These are phyloP conservation scores for Gryon sp. DNA, from an alignment of 1,140 invertebrate species.

Conservation along the genomic window DNA sequence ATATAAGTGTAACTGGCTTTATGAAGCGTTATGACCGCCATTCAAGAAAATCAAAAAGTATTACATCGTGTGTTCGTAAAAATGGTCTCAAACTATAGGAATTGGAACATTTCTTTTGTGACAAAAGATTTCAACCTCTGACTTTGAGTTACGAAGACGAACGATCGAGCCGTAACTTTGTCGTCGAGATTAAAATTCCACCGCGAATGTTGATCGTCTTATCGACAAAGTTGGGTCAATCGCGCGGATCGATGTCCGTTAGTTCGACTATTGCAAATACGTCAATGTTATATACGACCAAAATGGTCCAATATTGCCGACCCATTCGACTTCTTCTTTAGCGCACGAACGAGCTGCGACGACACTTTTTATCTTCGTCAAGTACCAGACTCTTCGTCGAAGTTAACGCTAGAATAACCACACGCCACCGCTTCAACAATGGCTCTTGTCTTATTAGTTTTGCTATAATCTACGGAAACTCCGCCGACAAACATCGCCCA, in stretches of 20 bases:
- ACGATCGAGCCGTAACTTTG: neutral
- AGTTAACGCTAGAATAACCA: conserved; percentile 20
- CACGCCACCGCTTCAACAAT: neutral
- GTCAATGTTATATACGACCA: conserved; percentile 15
- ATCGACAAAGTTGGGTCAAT: conserved; percentile 20
- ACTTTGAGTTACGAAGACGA: conserved; percentile 33
- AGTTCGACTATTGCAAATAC: conserved; percentile 36
- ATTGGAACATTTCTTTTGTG: no score
- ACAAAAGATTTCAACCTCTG: conserved; percentile 11
- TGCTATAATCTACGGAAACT: neutral
- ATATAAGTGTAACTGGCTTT: conserved; percentile 18
- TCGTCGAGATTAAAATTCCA: conserved; percentile 45
- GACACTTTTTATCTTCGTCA: conserved; percentile 13
- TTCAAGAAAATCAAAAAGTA: conserved; percentile 28
- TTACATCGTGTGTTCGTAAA: neutral
- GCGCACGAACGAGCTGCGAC: conserved; percentile 20
- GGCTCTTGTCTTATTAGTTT: conserved; percentile 28
- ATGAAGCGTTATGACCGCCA: conserved; percentile 18
- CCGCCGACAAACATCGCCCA: neutral
- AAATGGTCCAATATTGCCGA: conserved; percentile 26
- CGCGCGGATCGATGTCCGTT: conserved; percentile 33
- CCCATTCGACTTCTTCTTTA: conserved; percentile 10
- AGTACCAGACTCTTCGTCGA: conserved; percentile 2
- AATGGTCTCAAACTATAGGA: neutral
- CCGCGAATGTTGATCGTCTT: conserved; percentile 9